These are phyloP conservation scores for Latrodectus hesperus DNA, from an alignment of 2,888 invertebrate genomes.

Conservation along the genomic window DNA sequence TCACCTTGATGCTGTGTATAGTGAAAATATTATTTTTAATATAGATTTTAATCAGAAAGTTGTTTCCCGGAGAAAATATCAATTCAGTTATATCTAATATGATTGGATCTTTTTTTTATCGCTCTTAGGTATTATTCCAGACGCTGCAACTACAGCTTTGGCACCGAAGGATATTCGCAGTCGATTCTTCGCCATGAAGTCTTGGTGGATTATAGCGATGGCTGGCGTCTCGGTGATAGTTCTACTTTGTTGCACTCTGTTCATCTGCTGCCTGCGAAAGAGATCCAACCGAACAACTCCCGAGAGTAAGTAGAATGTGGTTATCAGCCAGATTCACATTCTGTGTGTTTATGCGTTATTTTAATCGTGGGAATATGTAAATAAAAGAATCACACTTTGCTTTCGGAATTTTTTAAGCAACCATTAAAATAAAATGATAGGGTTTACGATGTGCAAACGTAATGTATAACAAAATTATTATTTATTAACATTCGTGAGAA, in stretches of 20 bases:
- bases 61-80: not conserved
- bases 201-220: constrained; percentile 58
- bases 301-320: constrained; percentile 33
- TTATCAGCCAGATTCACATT: too few species aligned
- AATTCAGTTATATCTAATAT: not conserved
- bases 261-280: constrained; percentile 56
- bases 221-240: constrained; percentile 17
- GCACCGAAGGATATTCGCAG: constrained; percentile 15
- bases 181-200: constrained; percentile 19
- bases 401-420: too few species aligned
- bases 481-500: too few species aligned
- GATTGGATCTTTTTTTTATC: not conserved
- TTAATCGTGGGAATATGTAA: too few species aligned
- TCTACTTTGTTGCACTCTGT: constrained; percentile 38
- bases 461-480: too few species aligned
- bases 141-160: constrained; percentile 32
- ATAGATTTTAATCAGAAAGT: not conserved
- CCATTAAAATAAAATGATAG: too few species aligned
- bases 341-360: too few species aligned
- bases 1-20: too few species aligned
- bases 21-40: too few species aligned
- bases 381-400: too few species aligned
- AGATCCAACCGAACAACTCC: constrained; percentile 63
- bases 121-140: constrained; percentile 36
- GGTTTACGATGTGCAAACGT: too few species aligned